Percentiles rank a stretch among this genome's conserved stretches.
These are phyloP conservation scores for Branchellion lobata DNA, from an alignment of 2,888 invertebrate species.

Conservation along the genomic window DNA sequence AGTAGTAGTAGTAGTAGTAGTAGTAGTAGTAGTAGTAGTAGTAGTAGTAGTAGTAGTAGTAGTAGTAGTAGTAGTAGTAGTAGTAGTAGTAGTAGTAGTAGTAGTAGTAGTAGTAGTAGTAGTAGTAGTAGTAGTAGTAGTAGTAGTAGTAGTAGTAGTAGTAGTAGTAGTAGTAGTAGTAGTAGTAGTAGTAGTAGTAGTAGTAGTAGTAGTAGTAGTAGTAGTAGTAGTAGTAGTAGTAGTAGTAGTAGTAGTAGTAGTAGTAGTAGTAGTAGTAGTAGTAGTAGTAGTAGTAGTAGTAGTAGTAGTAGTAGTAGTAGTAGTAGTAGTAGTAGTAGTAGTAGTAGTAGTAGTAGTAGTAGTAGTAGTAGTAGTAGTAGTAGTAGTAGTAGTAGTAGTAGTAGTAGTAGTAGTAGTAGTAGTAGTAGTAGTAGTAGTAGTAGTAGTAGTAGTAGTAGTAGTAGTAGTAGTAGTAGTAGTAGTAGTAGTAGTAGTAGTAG, in stretches of 20 bases:
- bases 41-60: conserved; percentile 17
- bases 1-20: conserved; percentile 37
- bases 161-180: background rate
- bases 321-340: conserved; percentile 20
- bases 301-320: conserved; percentile 20
- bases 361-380: conserved; percentile 48
- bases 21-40: conserved; percentile 32
- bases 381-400: conserved; percentile 47
- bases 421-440: conserved; percentile 40
- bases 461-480: conserved; percentile 39
- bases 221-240: background rate
- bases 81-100: conserved; percentile 38
- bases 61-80: conserved; percentile 6
- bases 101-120: conserved; percentile 20
- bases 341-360: conserved; percentile 47
- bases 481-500: conserved; percentile 42
- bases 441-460: conserved; percentile 41
- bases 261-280: background rate
- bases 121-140: background rate
- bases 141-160: conserved; percentile 26
- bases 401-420: conserved; percentile 46
- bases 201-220: background rate
- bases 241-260: background rate
- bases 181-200: background rate
- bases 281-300: conserved; percentile 5